Conservation (phyloP, 92 coral and sea anemone species). For the Heliopora coerulea region DNA sequence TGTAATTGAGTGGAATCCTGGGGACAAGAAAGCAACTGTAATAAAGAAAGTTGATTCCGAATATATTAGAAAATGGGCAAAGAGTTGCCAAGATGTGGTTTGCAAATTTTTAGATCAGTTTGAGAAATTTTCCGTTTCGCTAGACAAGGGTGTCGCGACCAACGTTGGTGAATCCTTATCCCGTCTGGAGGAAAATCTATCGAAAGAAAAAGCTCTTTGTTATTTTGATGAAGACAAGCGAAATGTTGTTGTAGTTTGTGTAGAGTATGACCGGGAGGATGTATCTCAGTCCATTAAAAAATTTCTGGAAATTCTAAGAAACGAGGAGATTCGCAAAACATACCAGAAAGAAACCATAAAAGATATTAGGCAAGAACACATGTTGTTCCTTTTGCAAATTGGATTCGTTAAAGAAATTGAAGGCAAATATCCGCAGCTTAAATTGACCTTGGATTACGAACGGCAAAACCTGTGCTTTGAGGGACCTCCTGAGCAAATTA, state of each 20-base stretch:
- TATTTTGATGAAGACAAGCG: conserved; percentile 8
- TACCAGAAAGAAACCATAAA: conserved; percentile 42
- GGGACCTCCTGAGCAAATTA: conserved; percentile 67
- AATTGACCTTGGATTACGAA: conserved; percentile 52
- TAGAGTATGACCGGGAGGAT: conserved; percentile 9
- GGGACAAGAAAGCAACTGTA: too few species aligned
- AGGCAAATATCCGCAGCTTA: conserved; percentile 49
- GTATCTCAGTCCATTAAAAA: conserved; percentile 37
- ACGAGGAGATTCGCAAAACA: conserved; percentile 53
- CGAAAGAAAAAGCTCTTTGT: conserved; percentile 45
- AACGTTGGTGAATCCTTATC: neutral
- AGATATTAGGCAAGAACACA: conserved; percentile 53
- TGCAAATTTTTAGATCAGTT: neutral
- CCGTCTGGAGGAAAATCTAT: conserved; percentile 17
- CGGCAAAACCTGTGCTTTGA: conserved; percentile 49
- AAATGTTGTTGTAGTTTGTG: conserved; percentile 47
- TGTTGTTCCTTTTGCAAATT: conserved; percentile 60
- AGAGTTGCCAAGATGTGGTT: neutral
- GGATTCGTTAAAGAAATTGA: conserved; percentile 54
- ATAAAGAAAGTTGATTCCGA: neutral
- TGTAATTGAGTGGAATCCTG: too few species aligned
- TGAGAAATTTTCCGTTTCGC: neutral
- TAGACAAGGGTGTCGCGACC: neutral
- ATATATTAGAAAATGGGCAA: neutral
- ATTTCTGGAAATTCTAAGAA: conserved; percentile 40